Conservation (phyloP, 1,140 invertebrate species). For the Lepidurus couesii region DNA sequence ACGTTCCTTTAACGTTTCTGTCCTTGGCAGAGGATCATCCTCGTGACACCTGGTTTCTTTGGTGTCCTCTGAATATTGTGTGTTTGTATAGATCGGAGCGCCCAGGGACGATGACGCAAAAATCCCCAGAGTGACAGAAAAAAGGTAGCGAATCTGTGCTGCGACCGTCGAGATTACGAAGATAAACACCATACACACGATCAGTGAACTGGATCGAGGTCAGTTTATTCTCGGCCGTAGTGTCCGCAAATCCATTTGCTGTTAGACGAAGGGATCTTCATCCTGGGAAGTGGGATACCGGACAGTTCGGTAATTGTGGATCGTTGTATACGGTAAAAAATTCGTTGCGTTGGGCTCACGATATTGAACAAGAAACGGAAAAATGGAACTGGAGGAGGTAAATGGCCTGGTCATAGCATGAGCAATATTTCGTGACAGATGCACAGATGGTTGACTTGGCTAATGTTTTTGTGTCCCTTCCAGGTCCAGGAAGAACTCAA, state of each 20-base stretch:
- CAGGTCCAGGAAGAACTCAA: not conserved
- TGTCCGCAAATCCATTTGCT: not conserved
- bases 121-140: not conserved
- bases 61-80: not conserved
- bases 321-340: not conserved
- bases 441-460: not conserved
- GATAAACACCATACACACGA: too few species aligned
- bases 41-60: not conserved
- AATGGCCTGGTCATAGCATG: not conserved
- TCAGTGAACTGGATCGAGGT: not conserved
- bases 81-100: not conserved
- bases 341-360: not conserved
- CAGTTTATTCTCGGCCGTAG: not conserved
- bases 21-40: conserved; percentile 8
- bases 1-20: not conserved
- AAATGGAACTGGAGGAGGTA: conserved; percentile 1
- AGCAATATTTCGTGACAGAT: not conserved
- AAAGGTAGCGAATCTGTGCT: not conserved
- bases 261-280: not conserved
- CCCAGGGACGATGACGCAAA: conserved; percentile 1
- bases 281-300: not conserved
- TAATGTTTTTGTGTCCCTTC: not conserved
- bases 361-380: not conserved
- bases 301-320: not conserved
- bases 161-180: not conserved